Evolutionary conservation across 2,113 vertebrate genomes (phyloP).

Genomic region (Dolichotis patagonum): DNA sequence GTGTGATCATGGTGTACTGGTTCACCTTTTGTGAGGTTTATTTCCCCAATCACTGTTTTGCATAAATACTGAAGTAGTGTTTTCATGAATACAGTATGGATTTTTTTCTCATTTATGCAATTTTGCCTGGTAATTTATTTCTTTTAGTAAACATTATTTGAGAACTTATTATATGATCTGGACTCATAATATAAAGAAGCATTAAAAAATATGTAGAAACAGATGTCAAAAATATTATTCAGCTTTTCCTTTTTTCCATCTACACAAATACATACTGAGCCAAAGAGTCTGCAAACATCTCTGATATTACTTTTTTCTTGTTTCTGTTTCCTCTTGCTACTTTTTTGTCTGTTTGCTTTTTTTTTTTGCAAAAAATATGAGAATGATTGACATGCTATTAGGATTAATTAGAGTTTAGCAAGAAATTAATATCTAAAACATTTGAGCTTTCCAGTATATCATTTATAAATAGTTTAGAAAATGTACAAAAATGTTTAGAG

Average conservation of each 20-base stretch:
- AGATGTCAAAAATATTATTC: background rate
- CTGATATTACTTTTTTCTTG: background rate
- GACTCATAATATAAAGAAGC: background rate
- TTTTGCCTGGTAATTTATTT: slow-evolving; percentile 33
- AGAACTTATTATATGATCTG: background rate
- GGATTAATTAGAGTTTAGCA: background rate
- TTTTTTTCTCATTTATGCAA: slow-evolving; percentile 33
- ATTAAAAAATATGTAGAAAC: background rate
- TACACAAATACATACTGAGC: background rate
- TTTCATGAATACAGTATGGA: background rate
- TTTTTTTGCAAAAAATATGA: background rate
- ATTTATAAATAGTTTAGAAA: background rate
- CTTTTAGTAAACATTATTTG: background rate
- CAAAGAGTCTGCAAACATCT: background rate
- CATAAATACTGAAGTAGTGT: background rate
- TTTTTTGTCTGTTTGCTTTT: background rate
- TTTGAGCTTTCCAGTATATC: background rate
- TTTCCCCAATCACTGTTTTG: background rate
- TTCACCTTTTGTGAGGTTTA: background rate
- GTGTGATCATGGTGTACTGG: background rate
- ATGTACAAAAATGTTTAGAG: background rate
- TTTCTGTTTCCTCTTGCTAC: background rate
- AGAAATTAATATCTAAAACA: slow-evolving; percentile 21
- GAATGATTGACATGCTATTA: background rate
- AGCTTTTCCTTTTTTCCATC: background rate